Percentiles rank a stretch among this genome's conserved stretches.
These are phyloP conservation scores for Heteromormyrus szaboi DNA, from an alignment of 2,797 vertebrate species.

Conservation along the genomic window DNA sequence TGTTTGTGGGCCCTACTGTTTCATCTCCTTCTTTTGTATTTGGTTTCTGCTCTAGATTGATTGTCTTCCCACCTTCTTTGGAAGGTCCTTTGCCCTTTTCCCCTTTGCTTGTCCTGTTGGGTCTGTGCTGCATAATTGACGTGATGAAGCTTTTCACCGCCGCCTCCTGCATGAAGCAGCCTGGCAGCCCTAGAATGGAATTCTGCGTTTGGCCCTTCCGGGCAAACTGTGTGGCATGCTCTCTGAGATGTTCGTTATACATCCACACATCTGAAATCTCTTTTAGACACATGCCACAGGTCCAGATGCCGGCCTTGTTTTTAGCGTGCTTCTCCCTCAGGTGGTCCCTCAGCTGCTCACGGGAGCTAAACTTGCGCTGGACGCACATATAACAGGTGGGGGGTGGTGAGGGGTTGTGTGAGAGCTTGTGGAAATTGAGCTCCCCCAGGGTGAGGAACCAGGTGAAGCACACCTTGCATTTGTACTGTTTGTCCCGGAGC, in stretches of 20 bases:
- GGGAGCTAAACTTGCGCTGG: constrained; percentile 90
- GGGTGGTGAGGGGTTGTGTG: constrained; percentile 88
- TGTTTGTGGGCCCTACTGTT: constrained; percentile 44
- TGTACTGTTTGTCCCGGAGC: constrained; percentile 83
- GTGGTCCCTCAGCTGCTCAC: constrained; percentile 88
- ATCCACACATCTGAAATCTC: constrained; percentile 95
- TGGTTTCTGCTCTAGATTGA: constrained; percentile 39
- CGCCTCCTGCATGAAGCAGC: constrained; percentile 70
- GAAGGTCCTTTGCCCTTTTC: constrained; percentile 47
- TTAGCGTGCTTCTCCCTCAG: constrained; percentile 88
- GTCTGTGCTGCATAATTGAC: constrained; percentile 72
- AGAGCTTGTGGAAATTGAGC: constrained; percentile 91
- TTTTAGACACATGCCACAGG: constrained; percentile 96
- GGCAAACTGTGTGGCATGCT: constrained; percentile 90
- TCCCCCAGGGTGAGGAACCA: constrained; percentile 88
- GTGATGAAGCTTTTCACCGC: constrained; percentile 80
- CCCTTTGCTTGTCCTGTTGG: constrained; percentile 56
- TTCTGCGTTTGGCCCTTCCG: constrained; percentile 80
- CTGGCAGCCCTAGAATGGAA: constrained; percentile 70
- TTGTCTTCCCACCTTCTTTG: constrained; percentile 52
- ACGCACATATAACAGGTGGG: constrained; percentile 99
- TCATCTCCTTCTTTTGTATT: constrained; percentile 53
- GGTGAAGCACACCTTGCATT: constrained; percentile 93
- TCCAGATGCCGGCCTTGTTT: constrained; percentile 87
- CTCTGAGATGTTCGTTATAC: constrained; percentile 95